Base-by-base conservation (phyloP, 2,113 vertebrate genomes). In the Hypocryptadius cinnamomeus region DNA sequence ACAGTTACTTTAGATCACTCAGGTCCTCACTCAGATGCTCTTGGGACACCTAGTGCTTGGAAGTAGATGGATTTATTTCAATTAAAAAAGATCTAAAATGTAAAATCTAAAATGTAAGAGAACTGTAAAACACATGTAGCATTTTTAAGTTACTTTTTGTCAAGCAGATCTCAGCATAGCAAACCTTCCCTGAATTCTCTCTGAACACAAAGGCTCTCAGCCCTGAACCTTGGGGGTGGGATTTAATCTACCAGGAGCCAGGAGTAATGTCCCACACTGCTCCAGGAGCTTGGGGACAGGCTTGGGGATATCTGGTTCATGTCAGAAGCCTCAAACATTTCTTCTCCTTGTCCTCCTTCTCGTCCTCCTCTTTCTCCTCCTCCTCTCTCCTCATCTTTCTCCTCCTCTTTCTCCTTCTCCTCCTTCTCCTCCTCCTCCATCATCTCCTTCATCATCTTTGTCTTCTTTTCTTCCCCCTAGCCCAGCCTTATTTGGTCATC, bases 331-430 rank as follows among this genome's bases (percentile, higher is more conserved):
- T 24, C 22, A 50, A 18, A 28, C 48, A 44, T 15, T 64, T 8
- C 35, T 39, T 5, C 35, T 53, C 7, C 28, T 24, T 1, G 13
- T 28, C 1, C 33, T n/a, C 2, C 33, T 35, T 4, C 40, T 24
- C n/a, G n/a, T n/a, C 4, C 25, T 48, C 2, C 9, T 31, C 3
- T 14, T 42, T 2, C 40, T n/a, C 2, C 33, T 35, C 2, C 14
- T 17, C 3, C 28, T 40, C 1, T n/a, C 8, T n/a, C 2, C 15
- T 13, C 0, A 10, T 47, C 5, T 8, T 33, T 1, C 22, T 13
- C 1, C 16, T 13, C 1, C 16, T 5, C 4, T 8, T 14, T 5
- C 23, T 19, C 2, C 23, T 5, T 2, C n/a, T 37, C 2, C 25
- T 44, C 0, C 42, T 44, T 4, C 61, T 30, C 3, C 27, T 8